phyloP scores from a whole-genome alignment of 2,888 invertebrate species.

The Ypsolopha scabrella region DNA sequence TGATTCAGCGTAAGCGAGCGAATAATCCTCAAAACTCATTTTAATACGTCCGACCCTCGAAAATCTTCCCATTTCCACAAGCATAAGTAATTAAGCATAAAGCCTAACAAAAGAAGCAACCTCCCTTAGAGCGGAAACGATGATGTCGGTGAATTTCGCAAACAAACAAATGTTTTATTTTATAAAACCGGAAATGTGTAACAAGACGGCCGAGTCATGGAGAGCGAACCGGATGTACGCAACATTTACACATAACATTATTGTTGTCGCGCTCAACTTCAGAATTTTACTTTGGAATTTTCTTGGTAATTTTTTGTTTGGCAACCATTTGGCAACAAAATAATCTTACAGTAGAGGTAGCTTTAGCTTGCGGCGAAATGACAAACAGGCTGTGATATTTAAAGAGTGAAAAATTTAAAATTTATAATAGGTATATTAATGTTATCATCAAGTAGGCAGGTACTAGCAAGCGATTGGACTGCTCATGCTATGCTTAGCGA shows the following conservation, averaged over 20 bases:
- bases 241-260: constrained; percentile 20
- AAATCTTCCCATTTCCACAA: constrained; percentile 2
- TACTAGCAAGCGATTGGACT: too few relatives aligned
- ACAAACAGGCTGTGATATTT: too few relatives aligned
- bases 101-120: constrained; percentile 8
- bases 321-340: too few relatives aligned
- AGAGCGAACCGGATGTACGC: constrained; percentile 17
- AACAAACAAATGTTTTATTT: constrained; percentile 9
- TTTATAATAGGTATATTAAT: too few relatives aligned
- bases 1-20: not conserved
- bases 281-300: not conserved
- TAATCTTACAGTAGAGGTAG: too few relatives aligned
- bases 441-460: too few relatives aligned
- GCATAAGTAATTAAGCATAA: constrained; percentile 10
- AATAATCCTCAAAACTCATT: constrained; percentile 2
- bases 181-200: constrained; percentile 18
- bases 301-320: not conserved
- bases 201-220: constrained; percentile 27
- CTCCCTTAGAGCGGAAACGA: constrained; percentile 10
- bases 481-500: too few relatives aligned
- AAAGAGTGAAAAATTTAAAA: too few relatives aligned
- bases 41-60: constrained; percentile 5
- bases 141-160: constrained; percentile 10
- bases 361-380: too few relatives aligned
- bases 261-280: not conserved